Percentiles rank a stretch among this genome's conserved stretches.
Conservation (phyloP, 2,113 vertebrate genomes). For the Melanocharis versteri region DNA sequence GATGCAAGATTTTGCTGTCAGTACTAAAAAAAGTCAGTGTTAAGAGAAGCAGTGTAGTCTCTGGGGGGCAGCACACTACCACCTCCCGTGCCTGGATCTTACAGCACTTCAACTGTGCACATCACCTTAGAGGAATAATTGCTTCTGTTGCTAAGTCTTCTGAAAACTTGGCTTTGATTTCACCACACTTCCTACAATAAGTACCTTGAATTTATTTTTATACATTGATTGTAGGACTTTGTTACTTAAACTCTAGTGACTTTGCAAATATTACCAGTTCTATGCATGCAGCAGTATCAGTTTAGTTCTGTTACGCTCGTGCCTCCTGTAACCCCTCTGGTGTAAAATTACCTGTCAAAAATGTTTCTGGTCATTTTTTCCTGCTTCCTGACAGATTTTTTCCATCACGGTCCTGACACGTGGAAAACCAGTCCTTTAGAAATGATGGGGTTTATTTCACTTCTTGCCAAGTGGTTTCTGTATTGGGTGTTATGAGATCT, state of each 20-base stretch:
- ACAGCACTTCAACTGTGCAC: not conserved
- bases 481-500: not conserved
- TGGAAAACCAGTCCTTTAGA: not conserved
- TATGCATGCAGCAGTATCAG: not conserved
- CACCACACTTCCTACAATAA: not conserved
- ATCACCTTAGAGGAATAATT: not conserved
- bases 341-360: not conserved
- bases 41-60: not conserved
- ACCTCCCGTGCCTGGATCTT: not conserved
- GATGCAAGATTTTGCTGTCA: not conserved
- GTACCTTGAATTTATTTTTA: not conserved
- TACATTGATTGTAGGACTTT: not conserved
- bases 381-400: not conserved
- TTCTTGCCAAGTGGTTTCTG: not conserved
- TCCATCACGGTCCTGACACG: not conserved
- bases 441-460: not conserved
- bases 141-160: not conserved
- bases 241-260: not conserved
- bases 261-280: not conserved
- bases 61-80: conserved; percentile 44
- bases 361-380: not conserved
- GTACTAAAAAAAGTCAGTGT: not conserved
- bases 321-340: not conserved
- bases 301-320: not conserved
- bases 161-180: conserved; percentile 17